Conservation (phyloP, 2,797 vertebrate genomes). For the Petrocephalus sullivani region DNA sequence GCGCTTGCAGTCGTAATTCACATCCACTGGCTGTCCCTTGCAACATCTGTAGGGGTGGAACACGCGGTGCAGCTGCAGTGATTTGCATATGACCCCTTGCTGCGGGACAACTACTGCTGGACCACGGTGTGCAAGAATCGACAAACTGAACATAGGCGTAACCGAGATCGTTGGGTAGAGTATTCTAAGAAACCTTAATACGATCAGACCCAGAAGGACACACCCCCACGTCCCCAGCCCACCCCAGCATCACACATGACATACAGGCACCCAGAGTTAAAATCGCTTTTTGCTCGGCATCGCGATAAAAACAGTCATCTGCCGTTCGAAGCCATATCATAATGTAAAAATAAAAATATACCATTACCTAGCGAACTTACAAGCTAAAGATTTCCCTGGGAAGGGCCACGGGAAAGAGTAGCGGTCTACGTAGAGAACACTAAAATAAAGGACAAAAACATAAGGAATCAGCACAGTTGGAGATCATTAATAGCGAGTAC, state of each 20-base stretch:
- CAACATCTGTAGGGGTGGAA: not conserved
- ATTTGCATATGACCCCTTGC: slow-evolving; percentile 23
- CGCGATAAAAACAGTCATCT: not conserved
- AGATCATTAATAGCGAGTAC: not conserved
- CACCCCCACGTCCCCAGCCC: not conserved
- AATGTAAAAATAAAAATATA: not conserved
- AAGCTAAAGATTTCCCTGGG: not conserved
- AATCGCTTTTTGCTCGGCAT: not conserved
- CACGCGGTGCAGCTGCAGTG: slow-evolving; percentile 13
- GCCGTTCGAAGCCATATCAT: not conserved
- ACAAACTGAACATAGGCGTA: not conserved
- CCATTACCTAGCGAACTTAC: not conserved
- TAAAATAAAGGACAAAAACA: not conserved
- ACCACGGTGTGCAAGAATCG: not conserved
- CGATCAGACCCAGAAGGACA: not conserved
- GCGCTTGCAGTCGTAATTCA: not conserved
- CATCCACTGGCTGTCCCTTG: not conserved
- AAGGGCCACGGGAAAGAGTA: not conserved
- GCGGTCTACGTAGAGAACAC: not conserved
- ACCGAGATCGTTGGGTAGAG: not conserved
- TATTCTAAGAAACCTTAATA: slow-evolving; percentile 21
- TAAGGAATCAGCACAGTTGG: not conserved
- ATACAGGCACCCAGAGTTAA: not conserved
- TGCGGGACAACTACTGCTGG: not conserved
- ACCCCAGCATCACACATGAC: not conserved